Evolutionary conservation across 2,888 invertebrate species (phyloP).

Genomic region (Pammene aurita): DNA sequence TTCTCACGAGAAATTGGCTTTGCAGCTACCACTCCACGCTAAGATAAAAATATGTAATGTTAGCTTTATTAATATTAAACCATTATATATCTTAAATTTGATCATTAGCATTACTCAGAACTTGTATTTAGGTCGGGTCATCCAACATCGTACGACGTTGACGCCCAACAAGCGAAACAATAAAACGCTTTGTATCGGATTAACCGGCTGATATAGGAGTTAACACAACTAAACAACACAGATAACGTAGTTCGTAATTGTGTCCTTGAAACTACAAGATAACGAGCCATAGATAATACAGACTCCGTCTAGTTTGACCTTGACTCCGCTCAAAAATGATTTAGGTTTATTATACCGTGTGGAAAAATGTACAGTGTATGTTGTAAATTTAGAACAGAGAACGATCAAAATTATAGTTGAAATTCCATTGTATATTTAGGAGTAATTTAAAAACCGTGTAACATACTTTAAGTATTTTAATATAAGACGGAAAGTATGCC

Average conservation of each 20-base stretch:
- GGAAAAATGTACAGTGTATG: conserved; percentile 29
- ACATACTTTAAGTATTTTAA: neutral
- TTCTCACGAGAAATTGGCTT: neutral
- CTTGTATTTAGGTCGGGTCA: conserved; percentile 5
- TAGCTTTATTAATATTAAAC: neutral
- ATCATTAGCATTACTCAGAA: neutral
- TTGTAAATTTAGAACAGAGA: conserved; percentile 10
- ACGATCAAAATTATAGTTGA: neutral
- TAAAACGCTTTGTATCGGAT: conserved; percentile 37
- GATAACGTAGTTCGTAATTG: conserved; percentile 58
- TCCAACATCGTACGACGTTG: conserved; percentile 33
- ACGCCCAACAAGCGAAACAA: conserved; percentile 20
- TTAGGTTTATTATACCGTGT: conserved; percentile 43
- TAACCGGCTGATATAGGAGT: conserved; percentile 35
- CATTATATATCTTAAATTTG: too few relatives aligned
- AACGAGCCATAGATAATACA: conserved; percentile 48
- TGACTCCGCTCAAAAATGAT: conserved; percentile 44
- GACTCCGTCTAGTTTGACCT: conserved; percentile 41
- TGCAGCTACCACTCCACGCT: too few relatives aligned
- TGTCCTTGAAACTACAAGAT: conserved; percentile 61
- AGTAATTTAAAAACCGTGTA: too few relatives aligned
- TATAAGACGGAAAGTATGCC: neutral
- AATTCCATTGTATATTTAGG: neutral
- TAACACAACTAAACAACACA: conserved; percentile 40
- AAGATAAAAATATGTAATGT: neutral